Percentiles rank a stretch among this genome's conserved stretches.
These are phyloP conservation scores for Diphyllodes magnificus DNA, from an alignment of 2,113 vertebrate genomes.

Conservation along the genomic window DNA sequence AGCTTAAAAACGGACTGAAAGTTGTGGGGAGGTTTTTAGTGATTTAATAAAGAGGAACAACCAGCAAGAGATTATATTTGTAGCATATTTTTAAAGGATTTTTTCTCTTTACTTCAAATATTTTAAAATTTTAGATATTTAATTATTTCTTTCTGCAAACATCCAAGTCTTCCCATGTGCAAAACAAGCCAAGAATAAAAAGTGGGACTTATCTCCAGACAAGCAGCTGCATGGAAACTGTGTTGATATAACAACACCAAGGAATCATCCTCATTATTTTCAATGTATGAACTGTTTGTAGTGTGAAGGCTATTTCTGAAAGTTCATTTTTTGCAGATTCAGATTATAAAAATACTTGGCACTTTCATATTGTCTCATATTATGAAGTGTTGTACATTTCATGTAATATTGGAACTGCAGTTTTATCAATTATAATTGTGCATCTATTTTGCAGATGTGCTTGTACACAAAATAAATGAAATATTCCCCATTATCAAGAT, in stretches of 20 bases:
- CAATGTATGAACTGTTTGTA: not conserved
- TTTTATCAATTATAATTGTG: not conserved
- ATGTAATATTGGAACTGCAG: not conserved
- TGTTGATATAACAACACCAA: not conserved
- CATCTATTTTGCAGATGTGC: constrained; percentile 20
- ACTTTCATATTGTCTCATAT: not conserved
- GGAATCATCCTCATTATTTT: not conserved
- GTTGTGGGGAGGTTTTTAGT: accelerated
- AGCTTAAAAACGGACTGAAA: not conserved
- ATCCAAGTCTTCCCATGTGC: not conserved
- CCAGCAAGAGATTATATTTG: not conserved
- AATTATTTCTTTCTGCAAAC: not conserved
- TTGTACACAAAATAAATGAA: constrained; percentile 59
- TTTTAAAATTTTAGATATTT: not conserved
- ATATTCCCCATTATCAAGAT: constrained; percentile 60
- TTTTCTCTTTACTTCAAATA: not conserved
- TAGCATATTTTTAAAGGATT: not conserved
- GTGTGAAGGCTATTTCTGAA: not conserved
- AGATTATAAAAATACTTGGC: not conserved
- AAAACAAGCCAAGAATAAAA: not conserved
- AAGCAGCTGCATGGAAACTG: not conserved
- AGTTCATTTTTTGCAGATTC: constrained; percentile 19
- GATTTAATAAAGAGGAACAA: not conserved
- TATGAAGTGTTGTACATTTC: not conserved
- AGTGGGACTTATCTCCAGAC: not conserved